Evolutionary conservation across 2,888 invertebrate species (phyloP).

Genomic region (Caenorhabditis doughertyi): DNA sequence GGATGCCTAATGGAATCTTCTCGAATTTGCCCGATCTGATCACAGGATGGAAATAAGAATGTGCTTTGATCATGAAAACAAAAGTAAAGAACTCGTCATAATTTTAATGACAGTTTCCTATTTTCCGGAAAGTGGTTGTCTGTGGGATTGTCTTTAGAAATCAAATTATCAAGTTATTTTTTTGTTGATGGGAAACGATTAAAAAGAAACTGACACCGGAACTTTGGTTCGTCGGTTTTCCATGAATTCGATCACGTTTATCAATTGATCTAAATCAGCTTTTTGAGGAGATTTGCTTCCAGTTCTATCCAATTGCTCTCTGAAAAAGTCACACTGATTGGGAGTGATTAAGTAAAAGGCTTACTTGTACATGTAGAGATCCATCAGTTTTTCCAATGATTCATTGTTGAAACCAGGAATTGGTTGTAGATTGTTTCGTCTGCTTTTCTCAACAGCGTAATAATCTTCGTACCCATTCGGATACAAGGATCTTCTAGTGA

Average conservation of each 20-base stretch:
- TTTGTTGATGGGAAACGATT: neutral
- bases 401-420: neutral
- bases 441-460: too few species aligned
- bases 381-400: neutral
- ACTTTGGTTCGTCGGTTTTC: neutral
- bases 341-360: too few species aligned
- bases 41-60: too few species aligned
- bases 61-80: too few species aligned
- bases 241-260: neutral
- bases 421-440: too few species aligned
- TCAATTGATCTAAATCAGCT: neutral
- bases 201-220: neutral
- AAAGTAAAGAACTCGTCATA: too few species aligned
- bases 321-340: too few species aligned
- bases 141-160: neutral
- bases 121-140: neutral
- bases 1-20: too few species aligned
- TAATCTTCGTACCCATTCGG: neutral
- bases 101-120: too few species aligned
- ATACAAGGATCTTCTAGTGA: too few species aligned
- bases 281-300: neutral
- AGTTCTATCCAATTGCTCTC: neutral
- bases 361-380: neutral
- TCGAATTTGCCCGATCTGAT: too few species aligned
- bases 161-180: neutral